Evolutionary conservation across 1,140 invertebrate species (phyloP).

Genomic region (Meloidogyne floridensis): DNA sequence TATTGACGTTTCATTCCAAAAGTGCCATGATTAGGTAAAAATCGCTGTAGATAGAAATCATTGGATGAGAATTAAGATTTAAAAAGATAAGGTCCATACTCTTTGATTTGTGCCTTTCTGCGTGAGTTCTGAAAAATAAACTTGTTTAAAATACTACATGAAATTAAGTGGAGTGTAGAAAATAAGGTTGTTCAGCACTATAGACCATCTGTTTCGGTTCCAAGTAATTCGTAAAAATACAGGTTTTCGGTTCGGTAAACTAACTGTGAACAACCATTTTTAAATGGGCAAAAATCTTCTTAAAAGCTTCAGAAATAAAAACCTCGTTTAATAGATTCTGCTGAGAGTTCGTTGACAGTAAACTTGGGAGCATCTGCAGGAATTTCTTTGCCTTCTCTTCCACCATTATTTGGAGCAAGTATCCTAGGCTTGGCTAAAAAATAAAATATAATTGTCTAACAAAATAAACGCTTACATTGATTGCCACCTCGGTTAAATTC

Average conservation of each 20-base stretch:
- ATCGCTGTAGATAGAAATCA: background rate
- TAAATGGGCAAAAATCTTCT: no score
- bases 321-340: background rate
- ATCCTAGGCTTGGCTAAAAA: background rate
- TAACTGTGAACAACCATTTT: no score
- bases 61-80: background rate
- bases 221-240: no score
- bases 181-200: no score
- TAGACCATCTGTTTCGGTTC: no score
- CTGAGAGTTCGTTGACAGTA: slow-evolving; percentile 1
- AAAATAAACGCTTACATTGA: background rate
- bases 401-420: background rate
- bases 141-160: background rate
- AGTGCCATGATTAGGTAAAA: background rate
- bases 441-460: background rate
- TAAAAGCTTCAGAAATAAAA: background rate
- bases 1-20: slow-evolving; percentile 3
- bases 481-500: background rate
- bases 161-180: no score
- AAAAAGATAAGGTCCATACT: background rate
- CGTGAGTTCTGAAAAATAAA: background rate
- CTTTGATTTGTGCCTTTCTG: background rate
- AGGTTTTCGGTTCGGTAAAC: no score
- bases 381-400: background rate
- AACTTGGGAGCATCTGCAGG: background rate